Conservation (phyloP, 2,797 vertebrate species). For the Buceros bicornis region DNA sequence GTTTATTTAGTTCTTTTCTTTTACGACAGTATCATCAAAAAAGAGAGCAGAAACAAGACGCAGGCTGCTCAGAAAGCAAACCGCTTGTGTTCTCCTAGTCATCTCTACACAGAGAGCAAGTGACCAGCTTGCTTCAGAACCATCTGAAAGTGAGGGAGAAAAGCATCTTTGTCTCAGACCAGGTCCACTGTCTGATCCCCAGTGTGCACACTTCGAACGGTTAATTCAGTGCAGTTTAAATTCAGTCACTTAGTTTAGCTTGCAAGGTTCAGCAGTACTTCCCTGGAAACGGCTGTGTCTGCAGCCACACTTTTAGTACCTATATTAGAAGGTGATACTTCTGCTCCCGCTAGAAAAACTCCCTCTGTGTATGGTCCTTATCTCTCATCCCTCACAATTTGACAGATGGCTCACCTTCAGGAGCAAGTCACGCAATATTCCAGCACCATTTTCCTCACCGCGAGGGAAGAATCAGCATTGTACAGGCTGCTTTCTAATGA, state of each 20-base stretch:
- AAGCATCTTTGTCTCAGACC: not conserved
- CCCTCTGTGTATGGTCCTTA: not conserved
- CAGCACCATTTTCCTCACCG: not conserved
- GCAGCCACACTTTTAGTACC: not conserved
- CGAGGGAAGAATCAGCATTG: not conserved
- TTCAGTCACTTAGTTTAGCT: slow-evolving; percentile 12
- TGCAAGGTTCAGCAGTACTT: not conserved
- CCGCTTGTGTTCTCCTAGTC: not conserved
- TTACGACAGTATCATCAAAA: slow-evolving; percentile 10
- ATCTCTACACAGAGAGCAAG: slow-evolving; percentile 25
- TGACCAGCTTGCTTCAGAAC: slow-evolving; percentile 17
- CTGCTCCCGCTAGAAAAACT: not conserved
- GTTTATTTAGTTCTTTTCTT: not conserved
- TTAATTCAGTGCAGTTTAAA: slow-evolving; percentile 42
- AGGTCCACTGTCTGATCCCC: not conserved
- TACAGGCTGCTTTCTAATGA: not conserved
- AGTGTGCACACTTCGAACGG: not conserved
- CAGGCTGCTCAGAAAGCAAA: not conserved
- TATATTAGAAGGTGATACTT: not conserved
- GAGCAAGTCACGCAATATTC: not conserved
- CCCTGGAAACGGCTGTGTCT: not conserved
- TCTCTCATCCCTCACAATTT: not conserved
- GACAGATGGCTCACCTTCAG: not conserved
- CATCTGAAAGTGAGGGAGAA: not conserved
- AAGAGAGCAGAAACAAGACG: not conserved